Evolutionary conservation across 2,888 invertebrate genomes (phyloP).

Genomic region (Cantharis nigra): DNA sequence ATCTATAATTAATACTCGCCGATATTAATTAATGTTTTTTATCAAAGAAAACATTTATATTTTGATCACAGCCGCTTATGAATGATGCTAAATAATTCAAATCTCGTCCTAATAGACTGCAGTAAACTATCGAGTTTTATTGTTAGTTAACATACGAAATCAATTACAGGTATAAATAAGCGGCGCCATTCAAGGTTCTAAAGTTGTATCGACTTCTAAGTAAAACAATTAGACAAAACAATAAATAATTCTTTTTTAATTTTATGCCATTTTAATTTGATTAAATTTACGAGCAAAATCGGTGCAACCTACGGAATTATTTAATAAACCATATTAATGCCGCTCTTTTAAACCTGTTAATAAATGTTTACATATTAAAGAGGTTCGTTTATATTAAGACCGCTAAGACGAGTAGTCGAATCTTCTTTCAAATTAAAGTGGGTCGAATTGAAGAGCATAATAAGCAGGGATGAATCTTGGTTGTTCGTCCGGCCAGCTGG

Average conservation of each 20-base stretch:
- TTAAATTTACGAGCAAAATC: neutral
- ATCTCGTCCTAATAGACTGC: slow-evolving; percentile 1
- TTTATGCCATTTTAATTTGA: neutral
- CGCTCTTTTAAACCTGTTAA: slow-evolving; percentile 3
- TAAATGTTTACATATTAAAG: slow-evolving; percentile 15
- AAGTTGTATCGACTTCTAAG: slow-evolving; percentile 40
- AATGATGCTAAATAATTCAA: slow-evolving; percentile 3
- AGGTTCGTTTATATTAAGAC: slow-evolving; percentile 10
- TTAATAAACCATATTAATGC: neutral
- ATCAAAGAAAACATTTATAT: neutral
- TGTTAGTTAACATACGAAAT: slow-evolving; percentile 38
- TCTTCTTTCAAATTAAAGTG: slow-evolving; percentile 15
- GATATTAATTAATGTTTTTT: neutral
- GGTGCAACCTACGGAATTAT: neutral
- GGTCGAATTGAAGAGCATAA: slow-evolving; percentile 17
- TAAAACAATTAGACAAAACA: slow-evolving; percentile 36
- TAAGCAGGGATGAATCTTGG: slow-evolving; percentile 25
- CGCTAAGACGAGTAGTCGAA: slow-evolving; percentile 23
- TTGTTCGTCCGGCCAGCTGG: slow-evolving; percentile 35
- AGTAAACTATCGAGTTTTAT: slow-evolving; percentile 35
- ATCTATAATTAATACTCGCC: neutral
- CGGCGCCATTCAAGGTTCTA: slow-evolving; percentile 47
- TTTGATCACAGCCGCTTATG: neutral
- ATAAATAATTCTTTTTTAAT: slow-evolving; percentile 17
- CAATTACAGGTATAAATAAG: slow-evolving; percentile 43